A percentile compares a stretch with the other conserved stretches of the same genome.
These are phyloP conservation scores for Pogonocherus hispidulus DNA, from an alignment of 2,888 invertebrate species.

Conservation along the genomic window DNA sequence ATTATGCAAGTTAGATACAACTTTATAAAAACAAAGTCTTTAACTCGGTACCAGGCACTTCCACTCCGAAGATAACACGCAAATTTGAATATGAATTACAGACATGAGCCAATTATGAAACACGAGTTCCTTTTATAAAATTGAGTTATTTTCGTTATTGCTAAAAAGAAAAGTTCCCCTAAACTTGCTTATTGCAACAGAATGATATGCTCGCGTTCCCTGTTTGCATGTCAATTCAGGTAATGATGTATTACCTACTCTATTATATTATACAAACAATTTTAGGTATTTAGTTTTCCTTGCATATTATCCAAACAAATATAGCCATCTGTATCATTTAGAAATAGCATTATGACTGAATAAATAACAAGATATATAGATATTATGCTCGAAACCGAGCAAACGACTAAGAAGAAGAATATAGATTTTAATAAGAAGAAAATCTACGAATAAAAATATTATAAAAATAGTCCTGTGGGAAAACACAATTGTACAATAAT, in stretches of 20 bases:
- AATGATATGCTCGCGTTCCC: not conserved
- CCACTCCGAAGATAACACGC: conserved; percentile 22
- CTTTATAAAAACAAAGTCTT: not conserved
- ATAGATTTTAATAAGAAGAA: too few relatives aligned
- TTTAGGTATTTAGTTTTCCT: too few relatives aligned
- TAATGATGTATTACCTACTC: too few relatives aligned
- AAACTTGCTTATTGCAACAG: not conserved
- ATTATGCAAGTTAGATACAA: not conserved
- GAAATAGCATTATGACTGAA: too few relatives aligned
- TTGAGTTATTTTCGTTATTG: not conserved
- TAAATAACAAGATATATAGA: too few relatives aligned
- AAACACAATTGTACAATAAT: too few relatives aligned
- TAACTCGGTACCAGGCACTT: conserved; percentile 20
- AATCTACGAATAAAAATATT: too few relatives aligned
- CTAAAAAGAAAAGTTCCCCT: not conserved
- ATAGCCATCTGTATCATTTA: too few relatives aligned
- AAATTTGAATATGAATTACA: conserved; percentile 7
- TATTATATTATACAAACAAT: not conserved
- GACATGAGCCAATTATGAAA: not conserved
- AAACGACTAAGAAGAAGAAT: too few relatives aligned
- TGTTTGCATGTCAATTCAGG: not conserved
- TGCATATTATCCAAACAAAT: too few relatives aligned
- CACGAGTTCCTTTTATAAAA: not conserved
- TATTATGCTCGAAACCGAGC: too few relatives aligned
- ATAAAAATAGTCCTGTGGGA: too few relatives aligned